A percentile compares a stretch with the other conserved stretches of the same genome.
phyloP scores from a whole-genome alignment of 1,140 invertebrate genomes.

The Drosophila orosa region DNA sequence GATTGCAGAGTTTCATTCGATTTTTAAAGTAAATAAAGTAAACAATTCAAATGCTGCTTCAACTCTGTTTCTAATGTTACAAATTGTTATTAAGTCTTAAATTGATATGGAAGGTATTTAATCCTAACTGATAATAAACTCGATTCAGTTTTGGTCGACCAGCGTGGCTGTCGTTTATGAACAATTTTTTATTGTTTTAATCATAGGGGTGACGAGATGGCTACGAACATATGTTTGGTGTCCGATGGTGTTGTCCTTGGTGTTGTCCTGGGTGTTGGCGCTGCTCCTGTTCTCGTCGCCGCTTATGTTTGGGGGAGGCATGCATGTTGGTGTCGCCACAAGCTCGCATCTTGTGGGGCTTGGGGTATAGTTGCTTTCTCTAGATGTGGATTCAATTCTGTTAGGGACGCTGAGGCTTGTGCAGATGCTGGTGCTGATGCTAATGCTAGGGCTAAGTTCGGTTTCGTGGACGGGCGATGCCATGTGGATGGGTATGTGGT shows the following conservation, averaged over 20 bases:
- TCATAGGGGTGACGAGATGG: background rate
- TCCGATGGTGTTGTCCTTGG: constrained; percentile 5
- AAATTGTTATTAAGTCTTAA: background rate
- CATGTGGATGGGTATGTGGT: background rate
- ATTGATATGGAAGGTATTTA: background rate
- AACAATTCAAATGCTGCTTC: background rate
- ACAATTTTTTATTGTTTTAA: constrained; percentile 57
- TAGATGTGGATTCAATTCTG: background rate
- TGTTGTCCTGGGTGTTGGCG: background rate
- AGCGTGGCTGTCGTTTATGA: constrained; percentile 46
- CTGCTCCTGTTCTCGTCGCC: constrained; percentile 13
- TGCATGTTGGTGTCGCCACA: constrained; percentile 23
- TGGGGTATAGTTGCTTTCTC: background rate
- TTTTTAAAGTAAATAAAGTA: background rate
- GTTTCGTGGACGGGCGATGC: constrained; percentile 2
- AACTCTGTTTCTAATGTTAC: background rate
- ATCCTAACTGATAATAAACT: background rate
- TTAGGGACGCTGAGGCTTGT: background rate
- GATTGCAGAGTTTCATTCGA: background rate
- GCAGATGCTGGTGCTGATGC: background rate
- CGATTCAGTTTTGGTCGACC: background rate
- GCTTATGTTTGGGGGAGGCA: constrained; percentile 23
- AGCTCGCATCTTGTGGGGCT: constrained; percentile 4
- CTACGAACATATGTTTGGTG: constrained; percentile 4
- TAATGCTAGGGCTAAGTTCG: constrained; percentile 12